Evolutionary conservation across 1,140 invertebrate genomes (phyloP), one percentile per base, ranked within the genome.

Genomic region (Mercenaria mercenaria): DNA sequence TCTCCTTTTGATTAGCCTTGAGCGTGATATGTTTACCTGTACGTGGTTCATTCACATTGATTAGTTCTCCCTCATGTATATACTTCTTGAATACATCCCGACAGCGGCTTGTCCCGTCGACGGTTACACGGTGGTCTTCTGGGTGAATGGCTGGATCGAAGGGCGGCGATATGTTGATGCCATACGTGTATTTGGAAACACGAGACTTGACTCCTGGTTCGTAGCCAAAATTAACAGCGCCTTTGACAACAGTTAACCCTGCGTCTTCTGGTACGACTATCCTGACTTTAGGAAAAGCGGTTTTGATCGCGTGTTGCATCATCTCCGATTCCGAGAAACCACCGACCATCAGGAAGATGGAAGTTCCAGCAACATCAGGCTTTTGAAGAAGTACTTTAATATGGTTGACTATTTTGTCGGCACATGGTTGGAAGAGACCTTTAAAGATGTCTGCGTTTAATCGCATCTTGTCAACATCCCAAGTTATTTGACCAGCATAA

Each of bases 261-360:
- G 91, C 72, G 18, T 90, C 91, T 15, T 81, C 56, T 32, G 91
- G 91, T 37, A 90, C 56, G 18, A 92, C 80, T 34, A 92, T 29
- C n/a, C 41, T 56, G 18, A 43, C 47, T 3, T 90, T 18, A 34
- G 72, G 72, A 50, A 90, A 89, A 11, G 26, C 50, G 3, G 29
- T 39, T 32, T 81, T 82, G 6, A 92, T 47, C 18, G n/a, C 50
- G 1, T 90, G 34, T 56, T 88, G 91, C 0, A 92, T 39, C 32
- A 90, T 84, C 2, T 59, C 59, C 0, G 89, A 90, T 50, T 92
- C 89, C 0, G 91, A 90, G 43, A 90, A 92, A 8, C 86, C 85
- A 67, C 89, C 91, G 32, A 92, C 88, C 85, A 92, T 88, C 18
- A 91, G 39, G 32, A 90, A 90, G 47, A 50, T 74, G 13, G 82